Percentiles rank a stretch among this genome's conserved stretches.
Conservation (phyloP, 2,797 vertebrate species). For the Acanthiza pusilla region DNA sequence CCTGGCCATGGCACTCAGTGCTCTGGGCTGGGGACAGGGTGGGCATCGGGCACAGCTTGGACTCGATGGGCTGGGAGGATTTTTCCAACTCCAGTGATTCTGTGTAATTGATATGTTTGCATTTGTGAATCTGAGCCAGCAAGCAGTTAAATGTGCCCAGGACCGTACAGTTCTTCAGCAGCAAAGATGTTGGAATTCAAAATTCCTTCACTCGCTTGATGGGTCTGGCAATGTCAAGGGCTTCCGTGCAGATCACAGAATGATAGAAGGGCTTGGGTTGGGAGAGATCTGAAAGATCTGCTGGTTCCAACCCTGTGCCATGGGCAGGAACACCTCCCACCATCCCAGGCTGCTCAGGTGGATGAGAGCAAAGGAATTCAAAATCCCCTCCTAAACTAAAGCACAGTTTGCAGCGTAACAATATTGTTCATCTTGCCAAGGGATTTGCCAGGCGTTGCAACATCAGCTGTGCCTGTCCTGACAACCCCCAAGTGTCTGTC, state of each 20-base stretch:
- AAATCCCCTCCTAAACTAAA: background rate
- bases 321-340: background rate
- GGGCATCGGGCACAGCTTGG: fast-evolving
- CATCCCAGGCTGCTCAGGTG: background rate
- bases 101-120: background rate
- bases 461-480: background rate
- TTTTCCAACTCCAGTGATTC: background rate
- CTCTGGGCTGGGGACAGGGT: background rate
- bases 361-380: background rate
- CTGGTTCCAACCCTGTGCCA: background rate
- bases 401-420: background rate
- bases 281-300: background rate
- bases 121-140: background rate
- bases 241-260: background rate
- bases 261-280: background rate
- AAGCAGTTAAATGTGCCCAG: too few relatives aligned
- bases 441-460: background rate
- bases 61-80: background rate
- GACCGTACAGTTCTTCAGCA: background rate
- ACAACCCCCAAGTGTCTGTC: background rate
- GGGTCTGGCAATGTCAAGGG: background rate
- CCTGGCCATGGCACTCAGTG: background rate
- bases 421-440: background rate
- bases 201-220: background rate
- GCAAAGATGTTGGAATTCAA: background rate